Conservation (phyloP, 2,113 vertebrate species). For the Hippocampus comes region DNA sequence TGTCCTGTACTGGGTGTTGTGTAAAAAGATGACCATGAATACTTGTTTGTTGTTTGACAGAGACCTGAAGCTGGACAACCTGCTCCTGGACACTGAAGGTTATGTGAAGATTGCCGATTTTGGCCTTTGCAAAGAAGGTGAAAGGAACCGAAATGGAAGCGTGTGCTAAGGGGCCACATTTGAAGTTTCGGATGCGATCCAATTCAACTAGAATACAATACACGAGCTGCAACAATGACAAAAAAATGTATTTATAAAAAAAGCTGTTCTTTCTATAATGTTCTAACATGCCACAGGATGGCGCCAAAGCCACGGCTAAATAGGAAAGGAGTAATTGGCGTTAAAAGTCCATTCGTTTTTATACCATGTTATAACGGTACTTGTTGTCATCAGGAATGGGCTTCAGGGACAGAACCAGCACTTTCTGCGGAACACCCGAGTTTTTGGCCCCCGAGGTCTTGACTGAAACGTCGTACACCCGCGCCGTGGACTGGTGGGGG, state of each 20-base stretch:
- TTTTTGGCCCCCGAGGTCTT: constrained; percentile 97
- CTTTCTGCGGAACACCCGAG: constrained; percentile 97
- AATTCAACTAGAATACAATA: no score
- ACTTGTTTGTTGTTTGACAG: constrained; percentile 59
- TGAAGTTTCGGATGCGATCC: no score
- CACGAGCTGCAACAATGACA: no score
- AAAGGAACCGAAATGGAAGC: not conserved
- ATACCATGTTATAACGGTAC: not conserved
- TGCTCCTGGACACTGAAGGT: constrained; percentile 95
- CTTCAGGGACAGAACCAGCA: constrained; percentile 95
- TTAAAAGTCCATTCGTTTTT: not conserved
- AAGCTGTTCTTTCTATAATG: no score
- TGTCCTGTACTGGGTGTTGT: accelerated
- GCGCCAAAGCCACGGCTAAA: not conserved
- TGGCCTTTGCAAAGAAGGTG: constrained; percentile 99
- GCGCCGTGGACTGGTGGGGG: constrained; percentile 99
- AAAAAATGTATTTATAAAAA: no score
- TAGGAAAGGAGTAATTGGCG: not conserved
- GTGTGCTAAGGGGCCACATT: not conserved
- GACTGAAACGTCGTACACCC: constrained; percentile 96
- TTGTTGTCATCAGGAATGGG: constrained; percentile 85
- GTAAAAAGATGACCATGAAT: not conserved
- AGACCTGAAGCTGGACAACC: constrained; percentile 97
- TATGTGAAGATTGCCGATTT: constrained; percentile 99
- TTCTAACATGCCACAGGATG: no score